phyloP scores from a whole-genome alignment of 2,113 vertebrate genomes.

The Ramphastos sulfuratus region DNA sequence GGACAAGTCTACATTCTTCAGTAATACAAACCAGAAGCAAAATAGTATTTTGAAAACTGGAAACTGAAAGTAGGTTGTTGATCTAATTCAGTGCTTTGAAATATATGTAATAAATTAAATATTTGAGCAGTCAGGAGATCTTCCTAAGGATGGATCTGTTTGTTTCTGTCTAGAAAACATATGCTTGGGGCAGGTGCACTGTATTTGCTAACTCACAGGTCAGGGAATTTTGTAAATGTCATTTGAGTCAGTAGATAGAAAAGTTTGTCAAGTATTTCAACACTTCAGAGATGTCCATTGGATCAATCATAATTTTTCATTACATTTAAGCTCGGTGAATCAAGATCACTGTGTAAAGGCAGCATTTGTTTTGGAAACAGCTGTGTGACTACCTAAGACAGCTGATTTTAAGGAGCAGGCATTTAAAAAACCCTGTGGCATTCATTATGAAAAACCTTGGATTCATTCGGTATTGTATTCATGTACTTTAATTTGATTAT shows the following conservation, averaged over 20 bases:
- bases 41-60: neutral
- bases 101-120: neutral
- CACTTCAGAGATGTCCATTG: neutral
- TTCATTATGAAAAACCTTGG: neutral
- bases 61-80: neutral
- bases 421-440: too few relatives aligned
- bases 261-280: neutral
- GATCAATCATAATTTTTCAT: neutral
- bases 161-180: neutral
- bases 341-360: neutral
- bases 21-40: neutral
- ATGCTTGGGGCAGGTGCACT: neutral
- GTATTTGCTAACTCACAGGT: neutral
- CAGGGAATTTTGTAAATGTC: slow-evolving; percentile 2
- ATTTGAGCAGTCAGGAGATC: neutral
- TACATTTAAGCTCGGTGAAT: neutral
- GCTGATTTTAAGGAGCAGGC: neutral
- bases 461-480: neutral
- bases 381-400: neutral
- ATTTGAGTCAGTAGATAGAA: neutral
- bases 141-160: neutral
- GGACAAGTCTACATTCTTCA: neutral
- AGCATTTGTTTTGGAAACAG: neutral
- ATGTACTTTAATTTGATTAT: neutral
- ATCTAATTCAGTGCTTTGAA: neutral